Conservation (phyloP, 2,888 invertebrate species). For the Malachius bipustulatus region DNA sequence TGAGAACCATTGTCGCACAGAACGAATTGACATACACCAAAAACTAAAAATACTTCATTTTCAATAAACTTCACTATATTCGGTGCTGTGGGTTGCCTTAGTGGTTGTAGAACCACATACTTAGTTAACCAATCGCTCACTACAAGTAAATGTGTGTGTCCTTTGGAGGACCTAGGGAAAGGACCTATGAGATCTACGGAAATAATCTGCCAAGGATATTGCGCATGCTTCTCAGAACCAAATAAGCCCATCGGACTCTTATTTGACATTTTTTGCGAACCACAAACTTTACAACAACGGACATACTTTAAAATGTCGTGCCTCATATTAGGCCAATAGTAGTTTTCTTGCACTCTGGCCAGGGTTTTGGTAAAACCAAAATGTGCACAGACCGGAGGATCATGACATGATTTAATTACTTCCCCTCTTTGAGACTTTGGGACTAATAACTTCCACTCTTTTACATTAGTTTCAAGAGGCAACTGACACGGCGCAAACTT, state of each 20-base stretch:
- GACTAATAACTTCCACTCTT: constrained; percentile 19
- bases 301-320: constrained; percentile 15
- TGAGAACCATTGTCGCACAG: constrained; percentile 12
- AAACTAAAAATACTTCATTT: constrained; percentile 12
- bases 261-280: constrained; percentile 15
- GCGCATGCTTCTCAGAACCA: constrained; percentile 8
- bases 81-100: constrained; percentile 7
- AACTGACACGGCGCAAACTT: constrained; percentile 12
- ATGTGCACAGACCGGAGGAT: constrained; percentile 14
- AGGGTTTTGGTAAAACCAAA: constrained; percentile 20
- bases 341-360: constrained; percentile 12
- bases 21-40: constrained; percentile 11
- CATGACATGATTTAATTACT: constrained; percentile 16
- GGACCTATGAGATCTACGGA: constrained; percentile 13
- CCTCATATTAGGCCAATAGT: constrained; percentile 18
- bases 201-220: constrained; percentile 13
- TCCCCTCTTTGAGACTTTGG: constrained; percentile 14
- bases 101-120: constrained; percentile 9
- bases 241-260: constrained; percentile 5
- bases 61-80: constrained; percentile 11
- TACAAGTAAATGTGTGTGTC: constrained; percentile 9
- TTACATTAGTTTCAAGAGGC: constrained; percentile 11
- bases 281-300: constrained; percentile 15
- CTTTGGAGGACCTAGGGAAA: constrained; percentile 9
- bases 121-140: constrained; percentile 13